Percentiles rank a stretch among this genome's conserved stretches.
phyloP scores from a whole-genome alignment of 2,113 vertebrate genomes.

The Xyrauchen texanus region DNA sequence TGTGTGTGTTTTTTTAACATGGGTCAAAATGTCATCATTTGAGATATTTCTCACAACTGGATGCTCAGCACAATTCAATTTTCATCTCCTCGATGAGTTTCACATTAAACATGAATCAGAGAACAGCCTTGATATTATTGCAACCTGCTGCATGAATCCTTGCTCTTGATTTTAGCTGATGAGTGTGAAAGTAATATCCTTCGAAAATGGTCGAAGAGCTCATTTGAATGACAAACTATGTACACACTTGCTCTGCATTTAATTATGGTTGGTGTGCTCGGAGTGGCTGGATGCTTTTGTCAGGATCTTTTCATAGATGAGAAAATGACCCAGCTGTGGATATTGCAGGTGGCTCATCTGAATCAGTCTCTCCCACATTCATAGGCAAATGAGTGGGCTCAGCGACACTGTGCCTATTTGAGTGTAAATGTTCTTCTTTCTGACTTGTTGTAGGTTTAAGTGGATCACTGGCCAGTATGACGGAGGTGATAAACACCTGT shows the following conservation, averaged over 20 bases:
- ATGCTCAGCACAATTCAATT: constrained; percentile 26
- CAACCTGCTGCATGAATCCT: no score
- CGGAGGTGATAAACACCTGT: constrained; percentile 82
- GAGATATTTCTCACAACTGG: neutral
- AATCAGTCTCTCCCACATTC: constrained; percentile 42
- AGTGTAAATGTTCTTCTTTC: constrained; percentile 22
- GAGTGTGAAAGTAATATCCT: constrained; percentile 30
- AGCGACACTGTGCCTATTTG: constrained; percentile 12
- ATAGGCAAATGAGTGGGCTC: constrained; percentile 49
- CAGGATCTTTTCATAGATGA: constrained; percentile 33
- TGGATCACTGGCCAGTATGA: constrained; percentile 70
- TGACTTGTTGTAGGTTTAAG: constrained; percentile 41
- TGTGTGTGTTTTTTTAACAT: constrained; percentile 15
- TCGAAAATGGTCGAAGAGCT: constrained; percentile 30
- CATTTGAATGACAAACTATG: constrained; percentile 38
- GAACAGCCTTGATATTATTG: neutral
- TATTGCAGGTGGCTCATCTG: constrained; percentile 43
- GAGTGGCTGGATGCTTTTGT: constrained; percentile 28
- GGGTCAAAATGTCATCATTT: neutral
- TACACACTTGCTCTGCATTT: constrained; percentile 3
- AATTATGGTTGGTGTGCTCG: neutral
- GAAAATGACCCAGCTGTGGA: constrained; percentile 44
- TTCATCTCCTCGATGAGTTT: neutral
- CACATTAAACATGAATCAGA: constrained; percentile 17
- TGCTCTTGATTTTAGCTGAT: neutral